phyloP scores from a whole-genome alignment of 2,113 vertebrate species.

The Thamnophis sirtalis region DNA sequence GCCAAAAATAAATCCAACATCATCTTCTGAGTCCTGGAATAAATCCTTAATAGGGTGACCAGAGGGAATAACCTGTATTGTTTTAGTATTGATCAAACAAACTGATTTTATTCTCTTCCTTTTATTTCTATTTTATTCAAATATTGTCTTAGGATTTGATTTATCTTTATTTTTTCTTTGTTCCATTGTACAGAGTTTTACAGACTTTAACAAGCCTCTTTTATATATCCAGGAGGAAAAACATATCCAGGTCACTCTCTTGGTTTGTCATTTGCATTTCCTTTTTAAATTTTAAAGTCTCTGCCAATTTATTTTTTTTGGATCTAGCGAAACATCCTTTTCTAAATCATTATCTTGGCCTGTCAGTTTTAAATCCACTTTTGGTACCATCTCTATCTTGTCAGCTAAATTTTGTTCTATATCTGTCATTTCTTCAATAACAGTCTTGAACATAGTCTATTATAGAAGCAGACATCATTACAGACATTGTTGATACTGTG shows the following conservation, averaged over 20 bases:
- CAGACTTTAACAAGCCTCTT: not conserved
- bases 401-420: not conserved
- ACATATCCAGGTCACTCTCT: not conserved
- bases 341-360: not conserved
- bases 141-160: not conserved
- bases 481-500: not conserved
- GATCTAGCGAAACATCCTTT: not conserved
- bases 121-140: not conserved
- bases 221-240: not conserved
- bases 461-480: not conserved
- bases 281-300: not conserved
- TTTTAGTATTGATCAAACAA: not conserved
- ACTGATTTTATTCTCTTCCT: not conserved
- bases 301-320: not conserved
- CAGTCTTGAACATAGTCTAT: not conserved
- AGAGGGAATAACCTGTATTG: not conserved
- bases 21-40: not conserved
- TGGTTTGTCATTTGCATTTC: not conserved
- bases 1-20: not conserved
- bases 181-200: not conserved
- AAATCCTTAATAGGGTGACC: not conserved
- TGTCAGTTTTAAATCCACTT: not conserved
- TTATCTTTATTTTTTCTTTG: not conserved
- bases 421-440: not conserved
- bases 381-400: not conserved